Conservation (phyloP, 2,797 vertebrate species). For the Limnodromus scolopaceus region DNA sequence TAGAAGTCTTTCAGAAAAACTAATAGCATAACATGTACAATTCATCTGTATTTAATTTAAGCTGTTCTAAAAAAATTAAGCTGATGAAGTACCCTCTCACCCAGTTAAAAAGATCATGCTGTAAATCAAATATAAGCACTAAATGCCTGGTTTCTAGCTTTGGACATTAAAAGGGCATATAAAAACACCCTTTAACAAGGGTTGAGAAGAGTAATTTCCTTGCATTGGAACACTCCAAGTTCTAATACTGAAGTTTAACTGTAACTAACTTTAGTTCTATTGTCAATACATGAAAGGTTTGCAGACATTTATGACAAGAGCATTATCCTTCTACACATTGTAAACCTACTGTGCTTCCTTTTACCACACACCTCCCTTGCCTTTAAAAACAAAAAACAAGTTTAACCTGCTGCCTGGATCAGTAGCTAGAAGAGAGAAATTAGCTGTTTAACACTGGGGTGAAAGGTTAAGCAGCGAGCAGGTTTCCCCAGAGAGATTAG, state of each 20-base stretch:
- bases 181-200: background rate
- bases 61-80: background rate
- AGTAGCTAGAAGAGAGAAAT: slow-evolving; percentile 81
- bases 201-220: background rate
- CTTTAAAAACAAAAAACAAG: background rate
- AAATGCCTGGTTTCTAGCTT: background rate
- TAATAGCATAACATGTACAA: rapidly evolving
- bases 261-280: background rate
- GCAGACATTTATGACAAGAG: background rate
- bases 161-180: background rate
- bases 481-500: slow-evolving; percentile 76
- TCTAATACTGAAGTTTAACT: background rate
- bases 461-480: slow-evolving; percentile 77
- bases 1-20: background rate
- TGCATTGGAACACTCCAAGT: background rate
- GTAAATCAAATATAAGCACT: background rate
- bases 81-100: background rate
- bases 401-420: slow-evolving; percentile 4
- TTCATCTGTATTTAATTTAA: background rate
- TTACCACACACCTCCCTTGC: background rate
- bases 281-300: background rate
- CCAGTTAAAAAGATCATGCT: background rate
- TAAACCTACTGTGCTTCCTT: background rate
- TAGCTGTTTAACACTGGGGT: slow-evolving; percentile 79
- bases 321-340: background rate